Evolutionary conservation across 2,113 vertebrate genomes (phyloP).

Genomic region (Epinephelus fuscoguttatus): DNA sequence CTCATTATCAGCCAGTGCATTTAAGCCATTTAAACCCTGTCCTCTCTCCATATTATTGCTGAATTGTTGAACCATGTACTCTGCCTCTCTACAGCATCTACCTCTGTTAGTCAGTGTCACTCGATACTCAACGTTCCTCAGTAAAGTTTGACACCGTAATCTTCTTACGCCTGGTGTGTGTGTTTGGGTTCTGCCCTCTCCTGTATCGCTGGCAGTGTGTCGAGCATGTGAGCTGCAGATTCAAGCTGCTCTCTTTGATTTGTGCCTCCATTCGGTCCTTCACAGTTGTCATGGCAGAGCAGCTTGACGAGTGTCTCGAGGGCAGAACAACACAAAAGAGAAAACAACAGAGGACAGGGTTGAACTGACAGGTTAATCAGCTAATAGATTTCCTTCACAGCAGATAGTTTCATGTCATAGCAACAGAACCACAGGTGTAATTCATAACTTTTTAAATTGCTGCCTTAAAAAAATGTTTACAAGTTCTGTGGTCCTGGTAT

Average conservation of each 20-base stretch:
- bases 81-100: background rate
- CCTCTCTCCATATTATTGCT: background rate
- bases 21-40: background rate
- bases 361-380: background rate
- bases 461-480: background rate
- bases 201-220: background rate
- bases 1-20: background rate
- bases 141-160: background rate
- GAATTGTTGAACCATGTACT: background rate
- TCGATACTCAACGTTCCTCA: too few species aligned
- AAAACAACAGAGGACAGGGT: background rate
- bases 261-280: slow-evolving; percentile 10
- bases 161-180: background rate
- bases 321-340: background rate
- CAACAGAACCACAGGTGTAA: background rate
- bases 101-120: background rate
- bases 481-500: background rate
- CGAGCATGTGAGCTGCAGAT: background rate
- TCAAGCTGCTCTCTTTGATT: slow-evolving; percentile 9
- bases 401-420: background rate
- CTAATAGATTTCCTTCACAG: background rate
- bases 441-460: background rate
- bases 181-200: background rate
- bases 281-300: slow-evolving; percentile 7
- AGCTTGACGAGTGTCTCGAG: slow-evolving; percentile 23